Conservation (phyloP, 1,140 invertebrate genomes). For the Dendrolimus kikuchii region DNA sequence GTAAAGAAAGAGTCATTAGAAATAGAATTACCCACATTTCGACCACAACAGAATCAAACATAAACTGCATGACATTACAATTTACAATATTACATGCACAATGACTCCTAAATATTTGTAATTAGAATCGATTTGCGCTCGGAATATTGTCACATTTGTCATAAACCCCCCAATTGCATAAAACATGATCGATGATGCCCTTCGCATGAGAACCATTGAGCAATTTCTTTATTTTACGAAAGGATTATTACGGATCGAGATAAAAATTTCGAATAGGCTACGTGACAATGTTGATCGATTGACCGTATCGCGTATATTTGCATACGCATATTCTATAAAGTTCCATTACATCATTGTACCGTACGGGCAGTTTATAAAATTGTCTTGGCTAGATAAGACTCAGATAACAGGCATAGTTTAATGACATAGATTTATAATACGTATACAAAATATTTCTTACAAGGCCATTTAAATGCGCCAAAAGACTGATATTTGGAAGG, state of each 20-base stretch:
- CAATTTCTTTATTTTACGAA: no score
- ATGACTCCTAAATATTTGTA: constrained; percentile 61
- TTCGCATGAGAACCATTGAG: background rate
- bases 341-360: constrained; percentile 3
- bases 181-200: constrained; percentile 52
- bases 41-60: constrained; percentile 21
- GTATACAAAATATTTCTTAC: constrained; percentile 8
- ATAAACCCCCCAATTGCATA: constrained; percentile 51
- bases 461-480: constrained; percentile 13
- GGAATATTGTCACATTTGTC: constrained; percentile 44
- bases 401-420: constrained; percentile 9
- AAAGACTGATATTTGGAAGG: no score
- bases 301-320: constrained; percentile 3
- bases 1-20: no score
- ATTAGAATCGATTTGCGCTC: constrained; percentile 61
- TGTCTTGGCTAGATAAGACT: constrained; percentile 10
- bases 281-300: constrained; percentile 18
- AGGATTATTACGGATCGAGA: constrained; percentile 15
- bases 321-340: constrained; percentile 2
- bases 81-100: constrained; percentile 21
- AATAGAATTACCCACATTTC: constrained; percentile 4
- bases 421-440: constrained; percentile 13
- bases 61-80: constrained; percentile 34
- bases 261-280: constrained; percentile 8
- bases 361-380: constrained; percentile 7